A percentile compares a stretch with the other conserved stretches of the same genome.
These are phyloP conservation scores for Ophioninae sp. DNA, from an alignment of 2,888 invertebrate species.

Conservation along the genomic window DNA sequence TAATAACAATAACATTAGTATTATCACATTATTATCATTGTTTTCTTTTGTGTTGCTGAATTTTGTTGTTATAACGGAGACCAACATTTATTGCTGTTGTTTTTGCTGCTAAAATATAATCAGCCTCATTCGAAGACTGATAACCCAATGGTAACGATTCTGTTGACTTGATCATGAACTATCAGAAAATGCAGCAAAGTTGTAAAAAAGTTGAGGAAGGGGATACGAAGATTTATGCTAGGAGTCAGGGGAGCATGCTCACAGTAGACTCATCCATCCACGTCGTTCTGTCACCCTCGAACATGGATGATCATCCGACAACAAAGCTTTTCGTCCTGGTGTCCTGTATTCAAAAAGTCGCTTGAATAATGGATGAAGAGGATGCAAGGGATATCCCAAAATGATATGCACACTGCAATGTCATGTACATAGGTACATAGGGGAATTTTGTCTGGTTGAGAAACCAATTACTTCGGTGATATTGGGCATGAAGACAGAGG, in stretches of 20 bases:
- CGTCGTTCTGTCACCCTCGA: conserved; percentile 41
- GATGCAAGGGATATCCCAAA: conserved; percentile 37
- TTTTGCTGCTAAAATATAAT: background rate
- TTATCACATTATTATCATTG: background rate
- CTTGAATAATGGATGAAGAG: conserved; percentile 59
- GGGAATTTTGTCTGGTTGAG: background rate
- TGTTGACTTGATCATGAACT: background rate
- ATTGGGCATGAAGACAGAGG: background rate
- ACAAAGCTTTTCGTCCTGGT: conserved; percentile 12
- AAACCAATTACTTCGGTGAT: conserved; percentile 4
- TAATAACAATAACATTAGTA: background rate
- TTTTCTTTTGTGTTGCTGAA: background rate
- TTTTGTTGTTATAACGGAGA: background rate
- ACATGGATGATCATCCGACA: conserved; percentile 19
- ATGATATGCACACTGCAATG: background rate
- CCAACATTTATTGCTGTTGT: background rate
- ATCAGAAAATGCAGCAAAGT: conserved; percentile 7
- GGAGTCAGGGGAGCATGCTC: conserved; percentile 4
- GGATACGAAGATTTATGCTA: conserved; percentile 28
- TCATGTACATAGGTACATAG: background rate
- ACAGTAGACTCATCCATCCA: conserved; percentile 46
- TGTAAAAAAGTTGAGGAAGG: conserved; percentile 36
- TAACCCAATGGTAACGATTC: background rate
- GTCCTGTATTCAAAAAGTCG: conserved; percentile 30
- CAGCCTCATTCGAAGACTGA: background rate